These are phyloP conservation scores for Anhinga rufa DNA, from an alignment of 2,113 vertebrate genomes.

Conservation along the genomic window DNA sequence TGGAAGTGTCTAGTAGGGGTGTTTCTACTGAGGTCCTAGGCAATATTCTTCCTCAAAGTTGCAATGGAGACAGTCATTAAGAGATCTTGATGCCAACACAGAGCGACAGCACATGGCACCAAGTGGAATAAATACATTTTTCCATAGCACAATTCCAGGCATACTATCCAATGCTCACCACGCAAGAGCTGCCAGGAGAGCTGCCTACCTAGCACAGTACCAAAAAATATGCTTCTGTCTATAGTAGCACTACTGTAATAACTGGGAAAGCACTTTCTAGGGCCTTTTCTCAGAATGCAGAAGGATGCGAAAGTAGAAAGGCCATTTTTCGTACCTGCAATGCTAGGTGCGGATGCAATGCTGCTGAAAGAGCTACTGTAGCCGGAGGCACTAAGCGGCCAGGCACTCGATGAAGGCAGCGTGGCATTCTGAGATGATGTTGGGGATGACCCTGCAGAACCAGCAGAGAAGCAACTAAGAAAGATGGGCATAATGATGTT, in stretches of 20 bases:
- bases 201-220: background rate
- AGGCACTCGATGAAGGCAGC: slow-evolving; percentile 87
- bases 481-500: slow-evolving; percentile 46
- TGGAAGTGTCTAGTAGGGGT: background rate
- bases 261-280: background rate
- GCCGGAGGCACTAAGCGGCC: slow-evolving; percentile 83
- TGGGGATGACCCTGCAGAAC: slow-evolving; percentile 84
- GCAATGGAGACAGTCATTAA: background rate
- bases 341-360: slow-evolving; percentile 76
- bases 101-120: background rate
- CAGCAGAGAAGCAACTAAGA: slow-evolving; percentile 69
- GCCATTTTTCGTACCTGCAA: slow-evolving; percentile 75
- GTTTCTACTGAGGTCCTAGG: background rate
- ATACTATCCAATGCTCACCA: background rate
- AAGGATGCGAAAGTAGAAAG: slow-evolving; percentile 34
- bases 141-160: background rate
- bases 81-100: background rate
- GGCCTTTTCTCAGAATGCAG: slow-evolving; percentile 31
- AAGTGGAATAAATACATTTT: background rate
- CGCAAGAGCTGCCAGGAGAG: background rate
- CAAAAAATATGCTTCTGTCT: background rate
- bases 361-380: slow-evolving; percentile 83
- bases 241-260: background rate
- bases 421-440: slow-evolving; percentile 86
- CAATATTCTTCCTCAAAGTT: background rate